Base-by-base conservation (phyloP, 2,888 invertebrate species). In the Catocala sponsa region DNA sequence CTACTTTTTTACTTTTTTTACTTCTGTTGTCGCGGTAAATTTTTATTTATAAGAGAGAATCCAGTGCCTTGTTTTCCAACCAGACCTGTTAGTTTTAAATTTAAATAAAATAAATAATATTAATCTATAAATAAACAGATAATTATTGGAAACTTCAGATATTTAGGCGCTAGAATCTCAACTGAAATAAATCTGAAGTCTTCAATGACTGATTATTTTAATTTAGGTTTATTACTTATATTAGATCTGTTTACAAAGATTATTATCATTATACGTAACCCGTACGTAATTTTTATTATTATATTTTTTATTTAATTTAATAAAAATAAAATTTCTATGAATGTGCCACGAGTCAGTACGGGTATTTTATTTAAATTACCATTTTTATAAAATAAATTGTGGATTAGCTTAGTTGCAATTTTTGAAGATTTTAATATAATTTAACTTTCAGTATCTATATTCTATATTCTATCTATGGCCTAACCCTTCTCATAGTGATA, bases 141-240 rank as follows among this genome's bases (percentile, higher is more conserved):
- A 57, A 73, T 77, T 94, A 93, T 94, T 94, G 94, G 86, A 90
- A 89, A 82, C 89, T 94, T 94, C 91, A 93, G 93, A 92, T 91
- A 69, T 61, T 60, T 82, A 86, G 89, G 88, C 85, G 92, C 84
- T 87, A 85, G 93, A 92, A 94, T 92, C 93, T 92, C 93, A 91
- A 80, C 82, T 56, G 65, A 65, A 64, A 69, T 65, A 63, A 82
- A 88, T 93, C 92, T 92, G 91, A 94, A 94, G 91, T 78, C 90
- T 91, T 90, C 94, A 93, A 94, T 94, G 93, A 94, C 92, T 92
- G 92, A 92, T 81, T 77, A 78, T 77, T 75, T 80, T 79, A 81
- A 65, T 73, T 79, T 84, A 81, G 72, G 76, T 79, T 85, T 77
- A n/a, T n/a, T n/a, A n/a, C 4, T 38, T 38, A 78, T 68, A 72